phyloP scores from a whole-genome alignment of 2,797 vertebrate genomes.

The Phrynocephalus guinanensis region DNA sequence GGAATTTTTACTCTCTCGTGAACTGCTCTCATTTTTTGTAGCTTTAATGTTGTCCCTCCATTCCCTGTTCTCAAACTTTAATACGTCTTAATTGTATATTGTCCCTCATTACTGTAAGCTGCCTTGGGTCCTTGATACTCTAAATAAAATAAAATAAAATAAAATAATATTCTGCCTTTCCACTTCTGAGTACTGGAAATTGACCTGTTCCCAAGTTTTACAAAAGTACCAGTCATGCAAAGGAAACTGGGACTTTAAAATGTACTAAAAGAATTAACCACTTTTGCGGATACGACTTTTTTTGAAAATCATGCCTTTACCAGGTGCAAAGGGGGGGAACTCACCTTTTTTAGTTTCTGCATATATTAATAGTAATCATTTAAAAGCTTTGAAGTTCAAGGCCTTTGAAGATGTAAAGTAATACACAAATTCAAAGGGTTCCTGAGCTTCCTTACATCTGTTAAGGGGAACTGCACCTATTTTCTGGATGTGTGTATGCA shows the following conservation, averaged over 20 bases:
- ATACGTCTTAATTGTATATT: too few species aligned
- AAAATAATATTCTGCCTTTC: too few species aligned
- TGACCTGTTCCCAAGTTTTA: not conserved
- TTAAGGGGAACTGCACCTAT: not conserved
- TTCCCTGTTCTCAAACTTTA: too few species aligned
- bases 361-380: constrained; percentile 16
- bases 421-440: constrained; percentile 17
- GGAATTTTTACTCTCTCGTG: too few species aligned
- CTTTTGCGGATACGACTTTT: not conserved
- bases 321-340: not conserved
- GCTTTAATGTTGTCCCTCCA: too few species aligned
- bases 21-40: too few species aligned
- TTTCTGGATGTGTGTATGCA: not conserved
- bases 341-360: not conserved
- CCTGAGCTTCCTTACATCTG: not conserved
- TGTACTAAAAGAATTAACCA: not conserved
- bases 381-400: constrained; percentile 30
- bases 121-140: too few species aligned
- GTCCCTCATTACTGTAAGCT: too few species aligned
- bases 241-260: not conserved
- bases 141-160: not conserved
- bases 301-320: constrained; percentile 7
- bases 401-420: constrained; percentile 19
- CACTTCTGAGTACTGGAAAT: not conserved
- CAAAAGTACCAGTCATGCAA: not conserved